Evolutionary conservation across 2,797 vertebrate species (phyloP), one percentile per base, ranked within the genome.

Genomic region (Pagetopsis macropterus): DNA sequence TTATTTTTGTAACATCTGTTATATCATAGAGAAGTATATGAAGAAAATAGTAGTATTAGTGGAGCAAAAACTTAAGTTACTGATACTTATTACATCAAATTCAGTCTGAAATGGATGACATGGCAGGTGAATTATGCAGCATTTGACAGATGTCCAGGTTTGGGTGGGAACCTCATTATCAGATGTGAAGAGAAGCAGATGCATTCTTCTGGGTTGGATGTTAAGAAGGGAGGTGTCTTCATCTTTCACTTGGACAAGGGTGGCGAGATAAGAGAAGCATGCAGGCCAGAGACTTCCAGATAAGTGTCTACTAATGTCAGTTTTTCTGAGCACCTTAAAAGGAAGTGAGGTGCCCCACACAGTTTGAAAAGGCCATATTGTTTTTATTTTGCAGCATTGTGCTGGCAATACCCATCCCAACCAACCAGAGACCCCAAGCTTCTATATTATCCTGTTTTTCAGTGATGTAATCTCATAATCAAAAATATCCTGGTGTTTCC

Each of bases 231-330:
- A 75, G 81, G 72, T 14, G 51, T 71, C 72, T 62, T 55, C 23
- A 72, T 58, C 58, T 4, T 62, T 63, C 13, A 50, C 62, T 66
- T 31, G n/a, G 72, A 71, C 74, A 58, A 49, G 44, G 56, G 84
- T 7, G 23, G 23, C 40, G 50, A 87, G 90, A 92, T 91, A 91
- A 91, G 91, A 61, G 57, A 33, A 69, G 5, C 70, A 19, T 19
- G 19, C 19, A 71, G 27, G 40, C 43, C 4, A 10, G 9, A 37
- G 37, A n/a, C 49, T 57, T 33, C 50, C 5, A 55, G 46, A 78
- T 23, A 33, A 16, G 12, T 7, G 41, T 40, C 19, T 41, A 52
- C 31, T 37, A n/a, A 23, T 33, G 19, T 27, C 4, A 27, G 4
- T 15, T 27, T 59, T 70, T 62, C 21, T 14, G 1, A 43, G 59